Evolutionary conservation across 2,888 invertebrate genomes (phyloP), one percentile per base, ranked within the genome.

Genomic region (Pasiphila rectangulata): DNA sequence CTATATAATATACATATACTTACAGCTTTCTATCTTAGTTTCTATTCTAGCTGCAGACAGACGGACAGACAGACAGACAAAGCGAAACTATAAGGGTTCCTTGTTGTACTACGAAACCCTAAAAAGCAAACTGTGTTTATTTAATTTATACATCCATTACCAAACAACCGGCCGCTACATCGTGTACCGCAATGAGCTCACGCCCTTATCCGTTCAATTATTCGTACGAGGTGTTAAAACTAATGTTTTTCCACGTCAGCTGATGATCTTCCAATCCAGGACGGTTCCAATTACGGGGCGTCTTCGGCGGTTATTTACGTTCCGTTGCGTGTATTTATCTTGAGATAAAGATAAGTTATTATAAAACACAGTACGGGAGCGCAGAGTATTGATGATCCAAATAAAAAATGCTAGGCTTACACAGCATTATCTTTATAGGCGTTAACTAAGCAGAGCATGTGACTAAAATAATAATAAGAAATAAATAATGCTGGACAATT

Each of bases 221-320:
- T 42, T 34, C 4, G 25, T 17, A 4, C 25, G 29, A 49, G 37
- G 49, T 51, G 51, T 27, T 46, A 51, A 42, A 49, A 52, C 42
- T 47, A 52, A 57, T 54, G 46, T 62, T 59, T 58, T 57, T 63
- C 67, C 57, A 59, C 51, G 59, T 63, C 60, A 55, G 66, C 58
- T 65, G 64, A 61, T 67, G 57, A 64, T 63, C 59, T 67, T 61
- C 64, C 67, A 61, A 57, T 46, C 47, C 67, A 72, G 73, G 7
- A 12, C 27, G 21, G 71, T 71, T 67, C 78, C 81, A 82, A 82
- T 83, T 82, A 83, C 75, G 75, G 61, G 62, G 65, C 74, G 81
- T 80, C 79, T 77, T 69, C 75, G 75, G 64, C 64, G 62, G 72
- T 80, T 77, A 81, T 83, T 81, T 79, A 81, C 75, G 72, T 69